A percentile compares a stretch with the other conserved stretches of the same genome.
Evolutionary conservation across 2,888 invertebrate genomes (phyloP).

Genomic region (Cantharis rustica): DNA sequence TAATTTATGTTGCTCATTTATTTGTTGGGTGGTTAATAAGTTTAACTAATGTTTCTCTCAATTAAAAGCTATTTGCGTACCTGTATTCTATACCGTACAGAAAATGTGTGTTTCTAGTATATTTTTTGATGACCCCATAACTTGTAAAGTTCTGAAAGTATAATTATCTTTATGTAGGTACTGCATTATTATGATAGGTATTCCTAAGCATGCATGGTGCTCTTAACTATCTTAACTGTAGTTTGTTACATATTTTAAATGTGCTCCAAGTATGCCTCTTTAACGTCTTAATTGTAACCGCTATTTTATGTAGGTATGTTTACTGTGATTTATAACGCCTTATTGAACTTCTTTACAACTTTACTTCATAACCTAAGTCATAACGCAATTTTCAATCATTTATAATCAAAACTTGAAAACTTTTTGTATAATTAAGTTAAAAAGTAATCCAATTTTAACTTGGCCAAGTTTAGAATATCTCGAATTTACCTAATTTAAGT

Average conservation of each 20-base stretch:
- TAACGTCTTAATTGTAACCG: background rate
- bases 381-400: background rate
- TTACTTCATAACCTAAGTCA: background rate
- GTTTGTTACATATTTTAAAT: conserved; percentile 4
- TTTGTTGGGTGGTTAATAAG: background rate
- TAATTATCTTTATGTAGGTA: background rate
- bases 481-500: background rate
- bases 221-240: background rate
- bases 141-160: background rate
- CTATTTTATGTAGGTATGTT: background rate
- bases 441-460: background rate
- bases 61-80: background rate
- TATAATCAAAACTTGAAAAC: background rate
- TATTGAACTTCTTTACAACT: background rate
- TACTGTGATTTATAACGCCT: background rate
- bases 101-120: background rate
- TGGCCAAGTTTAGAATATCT: background rate
- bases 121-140: background rate
- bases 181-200: background rate
- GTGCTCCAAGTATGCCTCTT: background rate
- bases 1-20: background rate
- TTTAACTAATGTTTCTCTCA: background rate
- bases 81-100: background rate
- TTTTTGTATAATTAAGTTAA: background rate
- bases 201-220: conserved; percentile 1